Percentiles rank a stretch among this genome's conserved stretches.
These are phyloP conservation scores for Macrotis lagotis DNA, from an alignment of 2,113 vertebrate species.

Conservation along the genomic window DNA sequence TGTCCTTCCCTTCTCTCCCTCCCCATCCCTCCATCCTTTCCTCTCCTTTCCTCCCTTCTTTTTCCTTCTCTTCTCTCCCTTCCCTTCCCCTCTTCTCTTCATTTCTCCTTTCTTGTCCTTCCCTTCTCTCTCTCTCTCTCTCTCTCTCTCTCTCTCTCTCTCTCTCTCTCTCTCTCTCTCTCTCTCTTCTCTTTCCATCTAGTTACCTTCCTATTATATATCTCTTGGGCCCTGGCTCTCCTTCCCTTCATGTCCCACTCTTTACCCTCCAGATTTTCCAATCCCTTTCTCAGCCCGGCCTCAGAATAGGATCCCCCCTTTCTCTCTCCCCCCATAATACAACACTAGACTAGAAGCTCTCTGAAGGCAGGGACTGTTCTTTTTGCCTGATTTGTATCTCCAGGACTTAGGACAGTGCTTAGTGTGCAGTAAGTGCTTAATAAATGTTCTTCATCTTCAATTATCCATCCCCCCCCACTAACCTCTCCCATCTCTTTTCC, in stretches of 20 bases:
- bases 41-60: not conserved
- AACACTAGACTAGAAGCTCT: not conserved
- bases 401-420: accelerated
- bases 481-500: not conserved
- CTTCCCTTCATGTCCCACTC: not conserved
- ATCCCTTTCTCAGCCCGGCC: not conserved
- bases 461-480: not conserved
- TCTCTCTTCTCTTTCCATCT: not conserved
- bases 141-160: not conserved
- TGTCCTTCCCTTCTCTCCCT: no score
- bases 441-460: accelerated
- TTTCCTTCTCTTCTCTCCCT: no score
- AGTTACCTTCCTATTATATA: not conserved
- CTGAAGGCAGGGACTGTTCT: not conserved
- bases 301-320: not conserved
- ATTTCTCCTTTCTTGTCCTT: no score
- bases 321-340: accelerated
- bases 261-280: not conserved
- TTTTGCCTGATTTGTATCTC: accelerated
- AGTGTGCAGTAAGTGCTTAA: accelerated
- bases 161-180: no score
- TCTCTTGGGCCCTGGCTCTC: not conserved
- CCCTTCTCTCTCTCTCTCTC: no score
- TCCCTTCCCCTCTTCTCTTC: no score
- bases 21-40: no score